Percentiles rank a stretch among this genome's conserved stretches.
Conservation (phyloP, 1,140 invertebrate genomes). For the Euura lappo region DNA sequence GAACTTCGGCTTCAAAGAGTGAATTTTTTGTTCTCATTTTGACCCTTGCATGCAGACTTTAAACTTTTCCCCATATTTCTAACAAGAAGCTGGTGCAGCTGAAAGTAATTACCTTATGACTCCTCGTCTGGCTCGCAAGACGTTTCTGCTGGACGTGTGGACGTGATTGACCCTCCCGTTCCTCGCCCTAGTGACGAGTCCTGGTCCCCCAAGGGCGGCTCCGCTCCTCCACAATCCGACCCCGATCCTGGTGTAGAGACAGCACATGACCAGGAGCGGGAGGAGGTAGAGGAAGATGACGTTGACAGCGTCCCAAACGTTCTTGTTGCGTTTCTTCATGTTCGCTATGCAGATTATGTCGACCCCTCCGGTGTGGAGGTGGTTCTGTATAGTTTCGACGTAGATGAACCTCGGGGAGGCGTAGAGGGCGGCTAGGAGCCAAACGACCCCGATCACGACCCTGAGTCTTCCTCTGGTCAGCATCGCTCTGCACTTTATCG, state of each 20-base stretch:
- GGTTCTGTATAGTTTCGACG: constrained; percentile 71
- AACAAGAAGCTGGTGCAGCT: no score
- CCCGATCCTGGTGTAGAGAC: constrained; percentile 73
- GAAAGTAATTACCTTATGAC: constrained; percentile 62
- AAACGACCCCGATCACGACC: constrained; percentile 76
- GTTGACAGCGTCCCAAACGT: constrained; percentile 77
- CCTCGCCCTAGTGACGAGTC: constrained; percentile 31
- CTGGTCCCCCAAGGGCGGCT: constrained; percentile 30
- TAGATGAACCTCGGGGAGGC: constrained; percentile 78
- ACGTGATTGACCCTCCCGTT: constrained; percentile 56
- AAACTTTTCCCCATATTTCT: no score
- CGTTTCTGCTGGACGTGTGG: constrained; percentile 71
- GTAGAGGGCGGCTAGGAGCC: constrained; percentile 77
- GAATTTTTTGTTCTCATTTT: no score
- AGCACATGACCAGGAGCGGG: constrained; percentile 75
- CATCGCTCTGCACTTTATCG: constrained; percentile 80
- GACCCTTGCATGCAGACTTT: no score
- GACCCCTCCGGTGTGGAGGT: constrained; percentile 62
- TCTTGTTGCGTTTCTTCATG: constrained; percentile 76
- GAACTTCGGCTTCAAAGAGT: no score
- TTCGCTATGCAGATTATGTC: constrained; percentile 78
- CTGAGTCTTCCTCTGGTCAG: constrained; percentile 72
- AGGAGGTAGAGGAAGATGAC: constrained; percentile 77
- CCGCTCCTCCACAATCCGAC: constrained; percentile 73
- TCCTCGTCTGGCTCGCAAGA: constrained; percentile 70